Evolutionary conservation across 2,113 vertebrate genomes (phyloP), one percentile per base, ranked within the genome.

Genomic region (Misgurnus anguillicaudatus): DNA sequence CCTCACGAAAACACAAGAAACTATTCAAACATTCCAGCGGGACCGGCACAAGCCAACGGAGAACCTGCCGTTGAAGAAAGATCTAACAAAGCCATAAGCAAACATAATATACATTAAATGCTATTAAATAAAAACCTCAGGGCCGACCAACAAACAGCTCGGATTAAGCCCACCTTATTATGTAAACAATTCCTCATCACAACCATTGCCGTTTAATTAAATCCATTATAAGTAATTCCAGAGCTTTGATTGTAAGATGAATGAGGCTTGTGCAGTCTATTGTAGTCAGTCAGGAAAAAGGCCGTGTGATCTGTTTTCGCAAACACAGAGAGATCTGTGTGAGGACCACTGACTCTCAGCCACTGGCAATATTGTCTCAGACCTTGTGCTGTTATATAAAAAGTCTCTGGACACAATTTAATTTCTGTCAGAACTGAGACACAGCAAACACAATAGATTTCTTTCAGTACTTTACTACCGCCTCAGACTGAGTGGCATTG

Each of bases 341-440:
- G 45, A 80, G 62, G 61, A 81, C 73, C 72, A 57, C 24, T 6
- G 48, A 78, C 70, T 86, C 72, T 79, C 65, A 73, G 81, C 83
- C 83, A 67, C 79, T 86, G 88, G 83, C 83, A 85, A 83, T 89
- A 87, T 87, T 87, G 90, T 87, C 88, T 89, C 81, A 88, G 89
- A 90, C 85, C 84, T 85, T 89, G 85, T 88, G 81, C 87, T 90
- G 85, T 85, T 87, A 82, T 89, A 88, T 89, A 88, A 91, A 91
- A 92, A 91, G 89, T 90, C 90, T 81, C 83, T 88, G 89, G 87
- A 90, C 86, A 90, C 89, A 91, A 92, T 91, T 91, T 90, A 90
- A 92, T 92, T 92, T 91, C 89, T 91, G 90, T 91, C 90, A 89
- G 89, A 80, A 86, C 78, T 88, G 84, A 87, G 88, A 82, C 90